Conservation (phyloP, 2,113 vertebrate species). For the Ceratotherium simum region DNA sequence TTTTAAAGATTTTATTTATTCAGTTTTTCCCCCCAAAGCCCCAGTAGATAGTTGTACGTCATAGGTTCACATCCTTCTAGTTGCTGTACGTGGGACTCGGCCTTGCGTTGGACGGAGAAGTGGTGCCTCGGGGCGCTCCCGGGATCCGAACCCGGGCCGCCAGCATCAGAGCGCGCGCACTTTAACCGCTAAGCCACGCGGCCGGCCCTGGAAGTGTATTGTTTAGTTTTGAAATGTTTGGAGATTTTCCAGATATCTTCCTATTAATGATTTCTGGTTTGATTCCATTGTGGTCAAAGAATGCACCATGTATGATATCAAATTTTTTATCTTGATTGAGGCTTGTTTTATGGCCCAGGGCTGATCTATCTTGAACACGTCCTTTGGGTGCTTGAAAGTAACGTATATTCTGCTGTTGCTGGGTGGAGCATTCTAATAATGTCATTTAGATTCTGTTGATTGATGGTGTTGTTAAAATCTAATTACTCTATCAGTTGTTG, state of each 20-base stretch:
- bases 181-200: too few relatives aligned
- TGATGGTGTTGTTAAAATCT: background rate
- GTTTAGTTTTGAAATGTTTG: background rate
- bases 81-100: too few relatives aligned
- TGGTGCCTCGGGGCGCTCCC: too few relatives aligned
- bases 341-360: background rate
- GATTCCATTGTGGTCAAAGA: background rate
- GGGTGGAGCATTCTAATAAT: background rate
- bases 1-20: too few relatives aligned
- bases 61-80: too few relatives aligned
- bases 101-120: too few relatives aligned
- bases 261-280: background rate
- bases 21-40: too few relatives aligned
- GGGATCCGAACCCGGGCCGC: too few relatives aligned
- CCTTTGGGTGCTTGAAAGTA: background rate
- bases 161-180: too few relatives aligned
- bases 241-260: background rate
- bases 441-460: background rate
- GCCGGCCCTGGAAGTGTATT: background rate
- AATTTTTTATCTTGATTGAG: background rate
- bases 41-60: too few relatives aligned
- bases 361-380: background rate
- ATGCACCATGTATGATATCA: background rate
- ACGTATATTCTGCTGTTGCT: background rate
- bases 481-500: background rate